Base-by-base conservation (phyloP, 2,888 invertebrate genomes). In the Melanargia galathea region DNA sequence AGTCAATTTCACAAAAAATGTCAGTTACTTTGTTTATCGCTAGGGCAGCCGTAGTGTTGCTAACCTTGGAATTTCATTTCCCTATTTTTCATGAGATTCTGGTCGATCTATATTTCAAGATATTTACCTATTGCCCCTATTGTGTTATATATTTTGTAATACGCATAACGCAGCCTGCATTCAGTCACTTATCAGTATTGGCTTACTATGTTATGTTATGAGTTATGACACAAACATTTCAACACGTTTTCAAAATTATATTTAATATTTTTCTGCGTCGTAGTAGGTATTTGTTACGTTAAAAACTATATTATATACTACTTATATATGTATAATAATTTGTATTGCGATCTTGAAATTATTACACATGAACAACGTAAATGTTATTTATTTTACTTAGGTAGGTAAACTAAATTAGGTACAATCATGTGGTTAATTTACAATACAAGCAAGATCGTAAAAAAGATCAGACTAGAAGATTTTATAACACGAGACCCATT, bases 201-300 rank as follows among this genome's bases (percentile, higher is more conserved):
- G n/a, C 22, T 16, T 49, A 16, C 16, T 8, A 30, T 8, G 13
- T 48, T 48, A 48, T 24, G 22, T 24, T 24, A 49, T n/a, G 16
- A 2, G 13, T 13, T 24, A n/a, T 43, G 0, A 8, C 26, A 13
- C 13, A 13, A 7, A 49, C 26, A 49, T 26, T 16, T 16, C 30
- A 49, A 30, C 49, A 49, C 49, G 49, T 49, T 30, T 48, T 26
- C 8, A 30, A 51, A 51, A 51, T 51, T 33, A 51, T n/a, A n/a
- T n/a, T n/a, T n/a, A 51, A 30, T 33, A 4, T 4, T 51, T 33
- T 18, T 13, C 16, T 18, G 5, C 18, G 18, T 26, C 49, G 49
- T 49, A n/a, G 16, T 30, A 48, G n/a, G n/a, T 48, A n/a, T 16
- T 51, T 51, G 16, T 51, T 51, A 20, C 20, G 22, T 18, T 51